Base-by-base conservation (phyloP, 2,113 vertebrate genomes). In the Entosphenus tridentatus region DNA sequence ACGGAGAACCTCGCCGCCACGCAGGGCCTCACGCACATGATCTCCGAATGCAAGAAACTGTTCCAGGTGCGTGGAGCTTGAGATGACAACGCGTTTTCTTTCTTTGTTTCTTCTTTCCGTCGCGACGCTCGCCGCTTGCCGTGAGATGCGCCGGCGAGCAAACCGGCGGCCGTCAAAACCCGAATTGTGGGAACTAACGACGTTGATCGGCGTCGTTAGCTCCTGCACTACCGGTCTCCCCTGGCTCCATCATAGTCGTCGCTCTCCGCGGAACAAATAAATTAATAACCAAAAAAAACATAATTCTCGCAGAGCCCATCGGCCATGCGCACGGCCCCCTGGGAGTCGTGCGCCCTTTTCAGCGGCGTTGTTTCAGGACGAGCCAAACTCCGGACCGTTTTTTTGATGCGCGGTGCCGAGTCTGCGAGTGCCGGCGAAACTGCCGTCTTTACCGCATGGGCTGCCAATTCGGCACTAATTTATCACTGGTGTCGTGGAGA, bases 1-100 rank as follows among this genome's bases (percentile, higher is more conserved):
- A 89, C 70, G 7, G 87, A 89, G 76, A 89, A 83, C 73, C 73
- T 87, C 57, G 87, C 87, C 8, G 87, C 87, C n/a, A 83, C 85
- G 0, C 84, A 87, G 72, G 85, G 84, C 12, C 71, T 90, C 74
- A 82, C 85, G 10, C 78, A 78, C 72, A 87, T 90, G 87, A 81
- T 90, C 68, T 78, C 74, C 0, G 83, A 87, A 75, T 83, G 81
- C 18, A 75, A 74, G 68, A 79, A 75, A 6, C 82, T 90, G 57
- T 89, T 88, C 78, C 82, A 86, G 85, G 87, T 88, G 76, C 0
- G 0, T 10, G 11, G 1, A 67, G 16, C 10, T 65, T 55, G 18
- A 1, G 8, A 57, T 11, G 13, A 55, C 13, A 8, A 14, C 11
- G 14, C 11, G 2, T 55, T 17, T n/a, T 57, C 56, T 55, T 72